Base-by-base conservation (phyloP, 2,888 invertebrate species). In the Parelbella ahira region DNA sequence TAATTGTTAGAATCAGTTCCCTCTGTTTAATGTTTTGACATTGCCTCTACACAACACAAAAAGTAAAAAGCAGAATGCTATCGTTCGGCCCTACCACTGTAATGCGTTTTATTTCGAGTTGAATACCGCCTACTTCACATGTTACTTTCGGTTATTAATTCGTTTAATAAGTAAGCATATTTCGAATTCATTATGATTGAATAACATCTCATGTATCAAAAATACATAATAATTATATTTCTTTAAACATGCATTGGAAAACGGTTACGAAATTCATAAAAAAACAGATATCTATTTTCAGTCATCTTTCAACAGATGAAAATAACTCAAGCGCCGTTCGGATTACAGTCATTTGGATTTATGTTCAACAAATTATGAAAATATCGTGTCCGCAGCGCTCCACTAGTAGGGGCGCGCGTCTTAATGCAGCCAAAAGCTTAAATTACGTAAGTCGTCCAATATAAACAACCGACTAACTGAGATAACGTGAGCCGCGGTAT, bases 401-500 rank as follows among this genome's bases (percentile, higher is more conserved):
- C 13, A 32, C 29, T 59, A 56, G 63, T 62, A 61, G 56, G 60
- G 67, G 64, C 58, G 53, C 60, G 55, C 52, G 57, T 58, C 60
- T 63, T 70, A 76, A 74, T 75, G 72, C 70, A 68, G 58, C 63
- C 63, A 62, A 74, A 73, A 72, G 76, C 76, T 78, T 69, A 71
- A 65, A 74, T 83, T 80, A 78, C 74, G 75, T 68, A 76, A 78
- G 56, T 59, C 66, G 58, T 60, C 64, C 63, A 68, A 73, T 72
- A 74, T 75, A 81, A 79, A 79, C 69, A 78, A 68, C 63, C 67
- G 55, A 60, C 70, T 69, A 68, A 66, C 72, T 53, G 61, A 75
- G 72, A 76, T 86, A 80, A 62, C 83, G 82, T 84, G 83, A 68
- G 71, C 64, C 55, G 53, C 51, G 65, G 76, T 82, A 82, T 82